These are phyloP conservation scores for Scortum barcoo DNA, from an alignment of 2,113 vertebrate genomes.

Conservation along the genomic window DNA sequence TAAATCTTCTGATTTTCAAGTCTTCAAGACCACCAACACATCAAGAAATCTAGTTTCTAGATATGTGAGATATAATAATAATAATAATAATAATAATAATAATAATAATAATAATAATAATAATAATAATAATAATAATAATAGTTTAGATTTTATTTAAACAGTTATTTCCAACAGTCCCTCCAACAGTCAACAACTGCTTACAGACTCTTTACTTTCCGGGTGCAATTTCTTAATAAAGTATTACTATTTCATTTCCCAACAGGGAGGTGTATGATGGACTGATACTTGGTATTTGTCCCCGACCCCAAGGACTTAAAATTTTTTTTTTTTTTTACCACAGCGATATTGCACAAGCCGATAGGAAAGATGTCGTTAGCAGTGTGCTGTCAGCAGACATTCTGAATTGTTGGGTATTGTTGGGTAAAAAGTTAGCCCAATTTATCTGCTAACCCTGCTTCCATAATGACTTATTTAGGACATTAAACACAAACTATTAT, in stretches of 20 bases:
- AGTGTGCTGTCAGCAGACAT: not conserved
- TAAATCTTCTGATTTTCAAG: not conserved
- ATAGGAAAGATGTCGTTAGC: not conserved
- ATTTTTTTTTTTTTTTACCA: not conserved
- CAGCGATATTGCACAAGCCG: no score
- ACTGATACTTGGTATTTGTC: no score
- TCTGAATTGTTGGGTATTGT: not conserved
- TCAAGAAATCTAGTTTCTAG: not conserved
- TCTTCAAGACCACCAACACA: no score
- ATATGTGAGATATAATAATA: not conserved
- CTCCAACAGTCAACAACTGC: no score
- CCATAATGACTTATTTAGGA: not conserved
- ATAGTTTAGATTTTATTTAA: not conserved
- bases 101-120: not conserved
- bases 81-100: no score
- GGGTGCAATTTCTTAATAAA: no score
- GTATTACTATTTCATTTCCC: not conserved
- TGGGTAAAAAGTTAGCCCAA: not conserved
- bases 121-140: not conserved
- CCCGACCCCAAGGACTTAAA: no score
- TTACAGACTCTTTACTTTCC: no score
- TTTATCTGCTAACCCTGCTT: not conserved
- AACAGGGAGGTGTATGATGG: not conserved
- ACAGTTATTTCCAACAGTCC: no score
- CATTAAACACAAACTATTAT: not conserved